Evolutionary conservation across 2,888 invertebrate genomes (phyloP).

Genomic region (Scelioninae gen. 1): DNA sequence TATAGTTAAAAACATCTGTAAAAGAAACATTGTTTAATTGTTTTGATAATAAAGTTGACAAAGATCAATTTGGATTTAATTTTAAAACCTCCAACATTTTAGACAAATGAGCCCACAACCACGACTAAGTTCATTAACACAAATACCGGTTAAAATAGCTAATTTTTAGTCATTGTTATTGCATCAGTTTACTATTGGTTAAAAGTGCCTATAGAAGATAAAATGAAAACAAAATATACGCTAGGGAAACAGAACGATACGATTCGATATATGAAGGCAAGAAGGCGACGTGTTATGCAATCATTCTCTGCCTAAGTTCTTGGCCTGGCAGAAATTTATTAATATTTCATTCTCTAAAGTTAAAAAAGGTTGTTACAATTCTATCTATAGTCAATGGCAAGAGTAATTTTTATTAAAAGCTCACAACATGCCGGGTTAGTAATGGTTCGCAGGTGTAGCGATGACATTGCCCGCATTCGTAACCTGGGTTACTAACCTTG

Average conservation of each 20-base stretch:
- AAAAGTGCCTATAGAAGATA: slow-evolving; percentile 18
- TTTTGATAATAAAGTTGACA: no score
- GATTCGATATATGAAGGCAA: slow-evolving; percentile 52
- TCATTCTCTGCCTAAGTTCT: slow-evolving; percentile 64
- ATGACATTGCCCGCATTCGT: neutral
- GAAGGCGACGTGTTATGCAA: slow-evolving; percentile 69
- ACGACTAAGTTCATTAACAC: no score
- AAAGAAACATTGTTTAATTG: no score
- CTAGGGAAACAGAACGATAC: slow-evolving; percentile 30
- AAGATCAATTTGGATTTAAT: no score
- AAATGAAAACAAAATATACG: slow-evolving; percentile 32
- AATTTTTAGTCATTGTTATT: no score
- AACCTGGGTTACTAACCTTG: slow-evolving; percentile 63
- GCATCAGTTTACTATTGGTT: slow-evolving; percentile 2
- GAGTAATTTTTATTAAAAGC: no score
- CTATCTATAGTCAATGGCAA: no score
- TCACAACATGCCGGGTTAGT: neutral
- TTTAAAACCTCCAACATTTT: no score
- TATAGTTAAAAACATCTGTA: no score
- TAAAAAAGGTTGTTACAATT: neutral
- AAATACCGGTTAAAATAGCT: no score
- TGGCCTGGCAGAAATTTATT: slow-evolving; percentile 41
- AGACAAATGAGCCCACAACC: no score
- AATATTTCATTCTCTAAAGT: slow-evolving; percentile 1
- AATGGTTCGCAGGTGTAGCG: neutral